Conservation (phyloP, 2,888 invertebrate genomes). For the Chrysolina americana region DNA sequence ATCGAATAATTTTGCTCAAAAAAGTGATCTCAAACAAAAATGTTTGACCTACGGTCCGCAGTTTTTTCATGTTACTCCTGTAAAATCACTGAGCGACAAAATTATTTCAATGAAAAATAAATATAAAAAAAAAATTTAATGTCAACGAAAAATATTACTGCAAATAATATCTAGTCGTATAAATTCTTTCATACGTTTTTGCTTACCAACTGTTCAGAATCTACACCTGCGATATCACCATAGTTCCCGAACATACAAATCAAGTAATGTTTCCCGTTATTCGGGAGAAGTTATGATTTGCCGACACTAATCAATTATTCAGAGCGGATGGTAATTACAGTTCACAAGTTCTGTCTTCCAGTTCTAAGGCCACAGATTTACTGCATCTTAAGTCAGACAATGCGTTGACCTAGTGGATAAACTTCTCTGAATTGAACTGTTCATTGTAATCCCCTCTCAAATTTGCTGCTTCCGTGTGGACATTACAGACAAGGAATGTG, state of each 20-base stretch:
- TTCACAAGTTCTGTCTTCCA: constrained; percentile 9
- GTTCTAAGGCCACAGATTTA: background rate
- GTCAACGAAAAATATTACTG: too few species aligned
- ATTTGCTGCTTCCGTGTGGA: background rate
- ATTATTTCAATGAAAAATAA: too few species aligned
- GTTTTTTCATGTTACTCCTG: too few species aligned
- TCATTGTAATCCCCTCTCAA: background rate
- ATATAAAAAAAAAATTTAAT: too few species aligned
- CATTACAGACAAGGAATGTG: background rate
- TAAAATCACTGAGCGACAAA: too few species aligned
- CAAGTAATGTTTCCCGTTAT: background rate
- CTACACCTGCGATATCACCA: background rate
- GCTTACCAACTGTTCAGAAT: too few species aligned
- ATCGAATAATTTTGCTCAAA: too few species aligned
- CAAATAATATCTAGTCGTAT: too few species aligned
- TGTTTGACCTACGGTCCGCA: too few species aligned
- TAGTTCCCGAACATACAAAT: background rate
- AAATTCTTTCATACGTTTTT: too few species aligned
- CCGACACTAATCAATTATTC: constrained; percentile 1
- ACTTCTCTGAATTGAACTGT: background rate
- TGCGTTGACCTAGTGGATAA: background rate
- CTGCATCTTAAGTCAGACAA: background rate
- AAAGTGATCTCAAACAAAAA: too few species aligned
- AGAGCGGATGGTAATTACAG: constrained; percentile 5
- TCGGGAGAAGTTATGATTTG: background rate